These are phyloP conservation scores for Halictus rubicundus DNA, from an alignment of 1,140 invertebrate species.

Conservation along the genomic window DNA sequence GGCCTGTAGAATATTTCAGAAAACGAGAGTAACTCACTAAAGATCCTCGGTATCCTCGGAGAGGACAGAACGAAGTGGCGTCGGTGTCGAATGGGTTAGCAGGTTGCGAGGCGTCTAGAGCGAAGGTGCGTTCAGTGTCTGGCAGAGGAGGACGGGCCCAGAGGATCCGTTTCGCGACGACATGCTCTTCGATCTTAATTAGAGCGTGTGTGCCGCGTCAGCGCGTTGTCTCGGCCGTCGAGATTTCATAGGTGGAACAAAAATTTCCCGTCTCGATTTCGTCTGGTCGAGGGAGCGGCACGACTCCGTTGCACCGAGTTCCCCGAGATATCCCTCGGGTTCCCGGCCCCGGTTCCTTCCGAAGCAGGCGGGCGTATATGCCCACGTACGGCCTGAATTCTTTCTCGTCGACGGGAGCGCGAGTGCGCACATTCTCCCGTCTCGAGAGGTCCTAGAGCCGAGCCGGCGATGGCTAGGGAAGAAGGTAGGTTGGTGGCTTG, in stretches of 20 bases:
- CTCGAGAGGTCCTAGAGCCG: slow-evolving; percentile 68
- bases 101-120: too few species aligned
- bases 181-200: slow-evolving; percentile 4
- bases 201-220: not conserved
- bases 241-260: slow-evolving; percentile 33
- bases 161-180: not conserved
- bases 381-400: slow-evolving; percentile 48
- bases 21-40: too few species aligned
- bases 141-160: too few species aligned
- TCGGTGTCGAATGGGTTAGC: too few species aligned
- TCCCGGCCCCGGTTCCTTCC: not conserved
- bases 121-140: not conserved
- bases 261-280: slow-evolving; percentile 33
- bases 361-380: not conserved
- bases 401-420: slow-evolving; percentile 42
- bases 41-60: too few species aligned
- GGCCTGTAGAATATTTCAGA: too few species aligned
- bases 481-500: slow-evolving; percentile 64
- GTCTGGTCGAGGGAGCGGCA: not conserved
- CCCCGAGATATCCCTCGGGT: not conserved
- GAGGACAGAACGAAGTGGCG: too few species aligned
- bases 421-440: slow-evolving; percentile 59
- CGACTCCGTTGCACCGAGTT: not conserved
- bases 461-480: slow-evolving; percentile 67
- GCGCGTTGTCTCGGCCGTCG: not conserved